Evolutionary conservation across 2,888 invertebrate species (phyloP), one percentile per base, ranked within the genome.

Genomic region (Trissonchulus sp.): DNA sequence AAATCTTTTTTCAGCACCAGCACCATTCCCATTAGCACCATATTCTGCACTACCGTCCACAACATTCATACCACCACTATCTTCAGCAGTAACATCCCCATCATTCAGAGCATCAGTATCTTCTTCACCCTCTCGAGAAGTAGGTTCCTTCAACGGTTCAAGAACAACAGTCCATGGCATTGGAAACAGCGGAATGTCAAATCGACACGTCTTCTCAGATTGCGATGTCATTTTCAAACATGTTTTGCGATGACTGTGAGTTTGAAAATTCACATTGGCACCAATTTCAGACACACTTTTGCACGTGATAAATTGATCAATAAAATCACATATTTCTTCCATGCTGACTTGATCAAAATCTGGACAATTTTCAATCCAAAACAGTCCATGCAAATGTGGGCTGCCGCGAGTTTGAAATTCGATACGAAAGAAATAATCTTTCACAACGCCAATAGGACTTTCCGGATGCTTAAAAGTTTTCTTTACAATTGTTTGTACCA

Each of bases 301-400:
- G 28, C 73, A 73, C 1, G n/a, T 15, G 33, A 48, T 62, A 34
- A 62, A 36, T 28, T 33, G 31, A 15, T 73, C n/a, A 31, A 75
- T 38, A 36, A 71, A 75, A n/a, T 8, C 15, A 33, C 37, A 31
- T 48, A 30, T 23, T 73, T 73, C 75, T 36, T 1, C 33, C 3
- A 72, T 18, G 28, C 31, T 30, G 8, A 8, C 28, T 15, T 65
- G 8, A 31, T 65, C 34, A 18, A 65, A 8, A 63, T 62, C 35
- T 30, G 71, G 71, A 3, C 3, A 2, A 8, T 71, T n/a, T 71
- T 71, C 36, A n/a, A 71, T n/a, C 71, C 71, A 71, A 2, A 71
- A 30, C 23, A 71, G n/a, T 28, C 31, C 8, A 35, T 71, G 71
- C 3, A 71, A 31, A 31, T 71, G 36, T 8, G 71, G 65, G 33